Conservation (phyloP, 2,797 vertebrate genomes). For the Microchirus variegatus region DNA sequence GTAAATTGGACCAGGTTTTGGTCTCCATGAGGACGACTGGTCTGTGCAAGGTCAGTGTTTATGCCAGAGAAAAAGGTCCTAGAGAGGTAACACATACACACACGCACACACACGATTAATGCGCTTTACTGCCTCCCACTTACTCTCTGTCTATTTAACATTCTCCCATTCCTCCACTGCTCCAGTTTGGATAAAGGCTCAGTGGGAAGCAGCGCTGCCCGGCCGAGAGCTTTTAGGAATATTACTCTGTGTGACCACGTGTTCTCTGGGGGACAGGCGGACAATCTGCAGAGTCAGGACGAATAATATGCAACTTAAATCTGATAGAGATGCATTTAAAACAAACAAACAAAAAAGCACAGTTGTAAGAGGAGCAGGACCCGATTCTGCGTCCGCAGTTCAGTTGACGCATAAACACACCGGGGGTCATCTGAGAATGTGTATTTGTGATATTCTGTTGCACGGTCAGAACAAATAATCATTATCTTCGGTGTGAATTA, state of each 20-base stretch:
- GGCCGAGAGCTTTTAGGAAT: slow-evolving; percentile 76
- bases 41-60: too few species aligned
- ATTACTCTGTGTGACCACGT: slow-evolving; percentile 69
- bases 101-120: slow-evolving; percentile 43
- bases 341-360: slow-evolving; percentile 9
- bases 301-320: slow-evolving; percentile 45
- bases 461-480: neutral
- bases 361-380: slow-evolving; percentile 14
- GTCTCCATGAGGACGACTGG: too few species aligned
- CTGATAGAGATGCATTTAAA: slow-evolving; percentile 28
- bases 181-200: slow-evolving; percentile 67
- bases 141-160: slow-evolving; percentile 69
- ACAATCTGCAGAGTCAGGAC: slow-evolving; percentile 72
- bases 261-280: slow-evolving; percentile 35
- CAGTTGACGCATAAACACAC: slow-evolving; percentile 10
- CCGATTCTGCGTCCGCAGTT: slow-evolving; percentile 27
- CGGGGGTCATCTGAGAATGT: neutral
- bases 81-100: slow-evolving; percentile 9
- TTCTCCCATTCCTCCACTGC: slow-evolving; percentile 60
- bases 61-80: too few species aligned
- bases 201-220: slow-evolving; percentile 64
- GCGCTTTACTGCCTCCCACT: slow-evolving; percentile 54
- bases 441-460: neutral
- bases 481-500: neutral
- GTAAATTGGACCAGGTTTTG: too few species aligned